A percentile compares a stretch with the other conserved stretches of the same genome.
Evolutionary conservation across 2,888 invertebrate genomes (phyloP).

Genomic region (Ophraella communa): DNA sequence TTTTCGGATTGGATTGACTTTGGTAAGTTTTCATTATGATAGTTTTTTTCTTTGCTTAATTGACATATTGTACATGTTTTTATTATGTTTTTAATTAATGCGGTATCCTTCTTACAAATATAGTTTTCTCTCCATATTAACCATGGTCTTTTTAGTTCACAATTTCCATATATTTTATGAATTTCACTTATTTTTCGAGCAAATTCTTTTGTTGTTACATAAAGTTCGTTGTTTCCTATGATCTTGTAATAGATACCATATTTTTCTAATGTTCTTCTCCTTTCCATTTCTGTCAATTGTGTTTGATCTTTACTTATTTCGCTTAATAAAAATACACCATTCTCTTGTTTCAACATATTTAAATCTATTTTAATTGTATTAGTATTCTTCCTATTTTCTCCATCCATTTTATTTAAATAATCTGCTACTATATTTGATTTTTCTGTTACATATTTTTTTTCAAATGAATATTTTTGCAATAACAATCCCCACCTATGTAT

Average conservation of each 20-base stretch:
- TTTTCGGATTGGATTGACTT: slow-evolving; percentile 2
- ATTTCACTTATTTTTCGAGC: not conserved
- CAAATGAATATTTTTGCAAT: slow-evolving; percentile 20
- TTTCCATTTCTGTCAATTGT: slow-evolving; percentile 5
- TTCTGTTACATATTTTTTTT: too few species aligned
- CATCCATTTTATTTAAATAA: slow-evolving; percentile 1
- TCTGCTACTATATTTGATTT: too few species aligned
- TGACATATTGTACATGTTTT: slow-evolving; percentile 5
- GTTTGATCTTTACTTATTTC: slow-evolving; percentile 3
- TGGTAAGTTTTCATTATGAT: slow-evolving; percentile 4
- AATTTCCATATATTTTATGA: slow-evolving; percentile 16
- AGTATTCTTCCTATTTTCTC: not conserved
- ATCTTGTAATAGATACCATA: slow-evolving; percentile 7
- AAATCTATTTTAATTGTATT: not conserved
- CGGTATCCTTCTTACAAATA: slow-evolving; percentile 1
- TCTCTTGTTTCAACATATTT: too few species aligned
- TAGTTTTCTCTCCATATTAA: slow-evolving; percentile 18
- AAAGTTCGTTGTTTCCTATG: slow-evolving; percentile 6
- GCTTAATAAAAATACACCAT: not conserved
- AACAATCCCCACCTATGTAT: slow-evolving; percentile 18
- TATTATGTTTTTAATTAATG: slow-evolving; percentile 1
- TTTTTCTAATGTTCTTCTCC: not conserved
- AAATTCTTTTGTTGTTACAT: slow-evolving; percentile 1
- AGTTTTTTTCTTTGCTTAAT: slow-evolving; percentile 13
- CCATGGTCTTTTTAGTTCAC: slow-evolving; percentile 10